Evolutionary conservation across 2,888 invertebrate genomes (phyloP).

Genomic region (Nymphalis polychloros): DNA sequence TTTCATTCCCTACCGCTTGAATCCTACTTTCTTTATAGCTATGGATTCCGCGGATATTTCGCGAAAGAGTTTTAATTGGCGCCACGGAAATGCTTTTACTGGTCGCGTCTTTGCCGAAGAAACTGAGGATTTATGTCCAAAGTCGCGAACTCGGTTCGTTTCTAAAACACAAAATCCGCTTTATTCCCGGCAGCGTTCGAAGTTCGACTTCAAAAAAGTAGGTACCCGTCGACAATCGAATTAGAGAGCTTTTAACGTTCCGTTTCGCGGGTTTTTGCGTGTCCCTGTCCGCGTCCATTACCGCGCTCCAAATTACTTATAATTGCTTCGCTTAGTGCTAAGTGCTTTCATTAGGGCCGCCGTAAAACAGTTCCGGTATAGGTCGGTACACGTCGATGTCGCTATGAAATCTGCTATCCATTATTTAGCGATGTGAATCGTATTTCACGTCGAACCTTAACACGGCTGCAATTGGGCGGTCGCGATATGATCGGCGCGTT

Average conservation of each 20-base stretch:
- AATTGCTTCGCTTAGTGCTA: slow-evolving; percentile 81
- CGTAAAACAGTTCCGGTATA: slow-evolving; percentile 64
- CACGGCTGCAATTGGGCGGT: slow-evolving; percentile 34
- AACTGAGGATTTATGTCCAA: slow-evolving; percentile 46
- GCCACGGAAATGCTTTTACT: slow-evolving; percentile 58
- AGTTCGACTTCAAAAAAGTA: slow-evolving; percentile 67
- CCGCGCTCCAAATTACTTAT: slow-evolving; percentile 78
- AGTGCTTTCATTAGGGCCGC: slow-evolving; percentile 78
- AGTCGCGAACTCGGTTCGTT: slow-evolving; percentile 29
- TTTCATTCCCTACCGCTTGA: slow-evolving; percentile 63
- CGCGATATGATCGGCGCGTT: slow-evolving; percentile 39
- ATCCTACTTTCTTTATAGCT: slow-evolving; percentile 77
- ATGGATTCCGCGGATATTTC: slow-evolving; percentile 69
- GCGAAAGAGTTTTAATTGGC: slow-evolving; percentile 71
- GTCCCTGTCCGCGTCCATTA: slow-evolving; percentile 79
- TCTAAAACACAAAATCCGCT: slow-evolving; percentile 39
- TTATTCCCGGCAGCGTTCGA: slow-evolving; percentile 48
- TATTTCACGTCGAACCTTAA: slow-evolving; percentile 37
- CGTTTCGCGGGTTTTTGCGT: slow-evolving; percentile 80
- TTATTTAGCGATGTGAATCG: slow-evolving; percentile 48
- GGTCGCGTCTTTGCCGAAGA: slow-evolving; percentile 51
- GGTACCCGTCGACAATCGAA: slow-evolving; percentile 72
- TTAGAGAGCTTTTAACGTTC: slow-evolving; percentile 80
- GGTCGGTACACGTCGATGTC: slow-evolving; percentile 59
- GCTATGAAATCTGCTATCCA: slow-evolving; percentile 49